Percentiles rank a stretch among this genome's conserved stretches.
These are phyloP conservation scores for Punctoribates punctum DNA, from an alignment of 2,888 invertebrate genomes.

Conservation along the genomic window DNA sequence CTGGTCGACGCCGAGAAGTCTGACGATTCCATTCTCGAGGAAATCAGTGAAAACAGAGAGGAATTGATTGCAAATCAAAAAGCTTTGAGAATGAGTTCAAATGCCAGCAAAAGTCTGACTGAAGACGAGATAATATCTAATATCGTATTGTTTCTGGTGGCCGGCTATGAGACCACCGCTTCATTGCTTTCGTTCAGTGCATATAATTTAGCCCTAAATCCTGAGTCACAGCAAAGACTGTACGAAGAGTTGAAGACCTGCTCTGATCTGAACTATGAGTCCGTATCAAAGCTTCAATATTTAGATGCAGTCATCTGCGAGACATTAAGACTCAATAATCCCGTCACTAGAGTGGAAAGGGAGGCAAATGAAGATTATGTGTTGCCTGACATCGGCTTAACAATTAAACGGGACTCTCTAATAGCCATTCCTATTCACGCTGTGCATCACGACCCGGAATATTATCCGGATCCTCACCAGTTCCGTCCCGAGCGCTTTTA, in stretches of 20 bases:
- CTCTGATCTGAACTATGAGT: not conserved
- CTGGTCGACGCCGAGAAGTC: constrained; percentile 18
- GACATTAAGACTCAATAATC: constrained; percentile 42
- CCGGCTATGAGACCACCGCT: constrained; percentile 32
- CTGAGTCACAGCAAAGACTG: constrained; percentile 10
- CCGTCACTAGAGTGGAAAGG: constrained; percentile 21
- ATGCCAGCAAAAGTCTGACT: not conserved
- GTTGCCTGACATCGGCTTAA: not conserved
- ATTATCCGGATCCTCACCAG: constrained; percentile 62
- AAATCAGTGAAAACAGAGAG: not conserved
- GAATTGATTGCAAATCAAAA: not conserved
- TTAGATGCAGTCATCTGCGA: constrained; percentile 44
- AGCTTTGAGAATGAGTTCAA: not conserved
- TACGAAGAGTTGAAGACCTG: not conserved
- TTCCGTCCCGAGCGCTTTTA: constrained; percentile 59
- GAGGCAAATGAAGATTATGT: constrained; percentile 24
- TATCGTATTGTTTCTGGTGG: not conserved
- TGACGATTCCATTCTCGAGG: not conserved
- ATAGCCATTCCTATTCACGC: constrained; percentile 60
- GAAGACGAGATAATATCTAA: constrained; percentile 9
- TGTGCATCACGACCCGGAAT: constrained; percentile 62
- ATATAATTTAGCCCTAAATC: constrained; percentile 28
- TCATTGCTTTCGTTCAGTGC: not conserved
- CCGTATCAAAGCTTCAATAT: constrained; percentile 21
- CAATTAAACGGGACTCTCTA: constrained; percentile 50